Evolutionary conservation across 2,113 vertebrate genomes (phyloP).

Genomic region (Drymodes brunneopygia): DNA sequence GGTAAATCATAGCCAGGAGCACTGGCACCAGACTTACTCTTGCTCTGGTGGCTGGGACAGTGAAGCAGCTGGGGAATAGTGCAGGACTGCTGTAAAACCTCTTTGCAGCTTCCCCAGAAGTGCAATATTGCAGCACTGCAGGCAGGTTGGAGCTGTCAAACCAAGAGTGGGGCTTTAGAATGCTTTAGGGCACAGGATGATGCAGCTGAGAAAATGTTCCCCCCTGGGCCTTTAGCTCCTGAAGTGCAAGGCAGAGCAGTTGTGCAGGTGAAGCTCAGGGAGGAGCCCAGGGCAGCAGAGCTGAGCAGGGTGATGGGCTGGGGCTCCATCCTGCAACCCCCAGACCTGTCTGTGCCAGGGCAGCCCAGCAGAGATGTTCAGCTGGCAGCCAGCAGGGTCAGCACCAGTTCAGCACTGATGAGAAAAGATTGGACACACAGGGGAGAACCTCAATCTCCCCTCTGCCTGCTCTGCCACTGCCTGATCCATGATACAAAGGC

Average conservation of each 20-base stretch:
- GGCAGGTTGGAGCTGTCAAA: not conserved
- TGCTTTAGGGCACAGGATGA: fast-evolving
- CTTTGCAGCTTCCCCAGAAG: not conserved
- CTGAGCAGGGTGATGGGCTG: not conserved
- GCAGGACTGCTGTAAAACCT: not conserved
- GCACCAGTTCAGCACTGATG: fast-evolving
- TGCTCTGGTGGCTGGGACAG: not conserved
- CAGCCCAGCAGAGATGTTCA: not conserved
- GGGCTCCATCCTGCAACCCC: not conserved
- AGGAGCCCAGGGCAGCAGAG: not conserved
- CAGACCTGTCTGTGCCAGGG: not conserved
- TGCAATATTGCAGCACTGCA: not conserved
- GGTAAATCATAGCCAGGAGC: not conserved
- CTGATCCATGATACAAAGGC: not conserved
- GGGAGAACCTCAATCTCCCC: not conserved
- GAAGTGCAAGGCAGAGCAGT: not conserved
- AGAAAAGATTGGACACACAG: not conserved
- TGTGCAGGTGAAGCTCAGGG: not conserved
- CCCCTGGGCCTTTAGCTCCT: not conserved
- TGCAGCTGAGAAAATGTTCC: not conserved
- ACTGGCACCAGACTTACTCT: not conserved
- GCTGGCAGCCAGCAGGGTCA: not conserved
- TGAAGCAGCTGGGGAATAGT: not conserved
- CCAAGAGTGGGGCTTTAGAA: not conserved
- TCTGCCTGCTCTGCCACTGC: not conserved